Percentiles rank a stretch among this genome's conserved stretches.
Conservation (phyloP, 2,113 vertebrate genomes). For the Tachycineta bicolor region DNA sequence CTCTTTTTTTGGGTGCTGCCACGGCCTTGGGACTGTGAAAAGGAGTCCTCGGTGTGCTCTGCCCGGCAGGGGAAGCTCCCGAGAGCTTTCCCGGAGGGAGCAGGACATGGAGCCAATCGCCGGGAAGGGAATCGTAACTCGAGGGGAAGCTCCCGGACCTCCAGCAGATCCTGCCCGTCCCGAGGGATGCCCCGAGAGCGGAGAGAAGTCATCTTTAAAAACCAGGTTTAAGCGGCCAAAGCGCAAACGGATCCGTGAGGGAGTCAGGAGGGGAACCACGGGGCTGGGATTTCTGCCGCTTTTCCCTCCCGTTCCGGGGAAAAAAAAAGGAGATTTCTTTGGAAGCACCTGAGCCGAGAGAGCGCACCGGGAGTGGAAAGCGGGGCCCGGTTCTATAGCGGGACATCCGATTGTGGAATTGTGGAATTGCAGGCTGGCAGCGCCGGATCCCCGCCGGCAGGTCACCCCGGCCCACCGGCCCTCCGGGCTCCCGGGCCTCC, state of each 20-base stretch:
- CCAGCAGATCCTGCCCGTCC: not conserved
- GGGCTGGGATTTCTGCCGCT: not conserved
- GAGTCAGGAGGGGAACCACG: not conserved
- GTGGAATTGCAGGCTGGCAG: slow-evolving; percentile 69
- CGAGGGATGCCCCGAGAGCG: not conserved
- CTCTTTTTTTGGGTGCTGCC: not conserved
- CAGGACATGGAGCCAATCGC: not conserved
- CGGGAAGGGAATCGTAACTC: not conserved
- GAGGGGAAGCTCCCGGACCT: not conserved
- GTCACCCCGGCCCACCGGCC: not conserved
- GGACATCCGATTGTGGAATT: rapidly evolving
- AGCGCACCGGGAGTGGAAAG: not conserved
- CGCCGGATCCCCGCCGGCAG: not conserved
- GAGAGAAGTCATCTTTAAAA: not conserved
- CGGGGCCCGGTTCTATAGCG: rapidly evolving
- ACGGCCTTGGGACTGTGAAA: not conserved
- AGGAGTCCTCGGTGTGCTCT: not conserved
- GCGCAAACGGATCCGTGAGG: too few relatives aligned
- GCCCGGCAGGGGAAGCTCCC: not conserved
- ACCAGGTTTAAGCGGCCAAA: not conserved
- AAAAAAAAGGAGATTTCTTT: not conserved
- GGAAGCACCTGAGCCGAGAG: not conserved
- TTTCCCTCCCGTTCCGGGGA: not conserved
- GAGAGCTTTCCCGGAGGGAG: not conserved
- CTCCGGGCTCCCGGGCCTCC: not conserved